Evolutionary conservation across 2,113 vertebrate genomes (phyloP), one percentile per base, ranked within the genome.

Genomic region (Engraulis encrasicolus): DNA sequence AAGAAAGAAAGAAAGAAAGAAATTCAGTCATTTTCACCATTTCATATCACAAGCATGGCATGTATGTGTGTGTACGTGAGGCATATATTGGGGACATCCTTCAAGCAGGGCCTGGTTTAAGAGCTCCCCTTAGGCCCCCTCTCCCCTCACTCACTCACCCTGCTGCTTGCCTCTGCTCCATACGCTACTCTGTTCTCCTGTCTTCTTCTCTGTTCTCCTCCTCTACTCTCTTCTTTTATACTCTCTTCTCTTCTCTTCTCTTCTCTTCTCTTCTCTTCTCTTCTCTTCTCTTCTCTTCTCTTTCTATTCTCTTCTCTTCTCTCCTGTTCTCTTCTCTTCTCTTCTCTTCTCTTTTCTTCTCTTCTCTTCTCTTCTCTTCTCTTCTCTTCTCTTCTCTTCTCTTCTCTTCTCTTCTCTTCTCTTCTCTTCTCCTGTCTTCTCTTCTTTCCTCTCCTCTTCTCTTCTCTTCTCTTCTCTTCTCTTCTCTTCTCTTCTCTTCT

Each of bases 61-160:
- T n/a, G n/a, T 27, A 71, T 2, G 66, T 23, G 31, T 15, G 66
- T 15, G 27, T 34, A 31, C 27, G 17, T 12, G 66, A 66, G 58
- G 58, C 31, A 31, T 17, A 71, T 71, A 31, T 31, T 71, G 66
- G 66, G 66, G 66, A 71, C 66, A 71, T 71, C 66, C 66, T 15
- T 71, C 66, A 71, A 34, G 27, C 9, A 14, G 66, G 7, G 52
- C 58, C 23, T n/a, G 15, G 27, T 27, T 31, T 71, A 15, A 71
- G 34, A 31, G 66, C 23, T 31, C 66, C 23, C 27, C 66, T 71
- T 14, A 34, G 27, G 27, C 66, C 14, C 66, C 31, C 27, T 6
- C 27, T 34, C 2, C n/a, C 7, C 66, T 71, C 66, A 14, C 31
- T 27, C 15, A 17, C 34, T 31, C 34, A 14, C 66, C 17, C 27